Percentiles rank a stretch among this genome's conserved stretches.
Conservation (phyloP, 1,140 invertebrate genomes). For the Scaptomyza graminum region DNA sequence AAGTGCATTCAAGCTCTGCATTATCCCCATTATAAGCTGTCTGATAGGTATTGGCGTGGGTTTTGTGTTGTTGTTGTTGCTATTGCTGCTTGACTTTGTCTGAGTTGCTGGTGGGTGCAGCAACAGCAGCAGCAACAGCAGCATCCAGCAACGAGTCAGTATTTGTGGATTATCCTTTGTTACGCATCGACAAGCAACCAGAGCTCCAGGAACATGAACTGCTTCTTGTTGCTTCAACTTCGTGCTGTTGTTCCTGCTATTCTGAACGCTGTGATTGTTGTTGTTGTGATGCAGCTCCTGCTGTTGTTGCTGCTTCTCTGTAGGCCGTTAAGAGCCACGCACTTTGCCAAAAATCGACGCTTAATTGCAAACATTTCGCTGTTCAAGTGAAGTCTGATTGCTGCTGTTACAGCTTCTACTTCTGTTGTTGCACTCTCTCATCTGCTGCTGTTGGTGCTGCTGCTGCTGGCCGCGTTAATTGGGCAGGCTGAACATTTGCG, state of each 20-base stretch:
- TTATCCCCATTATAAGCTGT: not conserved
- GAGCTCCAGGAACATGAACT: conserved; percentile 49
- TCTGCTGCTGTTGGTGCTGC: not conserved
- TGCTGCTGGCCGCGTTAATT: conserved; percentile 42
- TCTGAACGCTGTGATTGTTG: conserved; percentile 14
- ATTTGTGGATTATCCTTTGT: conserved; percentile 77
- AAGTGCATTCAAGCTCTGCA: conserved; percentile 21
- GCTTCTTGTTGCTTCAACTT: conserved; percentile 20
- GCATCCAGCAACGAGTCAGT: conserved; percentile 30
- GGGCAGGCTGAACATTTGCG: conserved; percentile 63
- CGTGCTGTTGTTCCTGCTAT: conserved; percentile 3
- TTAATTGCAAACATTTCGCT: conserved; percentile 72
- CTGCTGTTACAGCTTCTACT: conserved; percentile 20
- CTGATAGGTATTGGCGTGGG: conserved; percentile 37
- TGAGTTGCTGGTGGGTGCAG: conserved; percentile 64
- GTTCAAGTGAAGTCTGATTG: conserved; percentile 79
- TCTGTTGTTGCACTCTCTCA: conserved; percentile 5
- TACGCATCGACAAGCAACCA: conserved; percentile 70
- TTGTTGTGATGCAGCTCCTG: conserved; percentile 27
- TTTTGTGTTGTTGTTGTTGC: conserved; percentile 19
- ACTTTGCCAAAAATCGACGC: conserved; percentile 55
- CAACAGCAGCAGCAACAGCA: conserved; percentile 30
- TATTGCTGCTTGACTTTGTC: conserved; percentile 30
- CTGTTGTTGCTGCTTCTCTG: conserved; percentile 9
- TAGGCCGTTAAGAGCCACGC: conserved; percentile 29